These are phyloP conservation scores for Rhadinocentrus ornatus DNA, from an alignment of 2,797 vertebrate species.

Conservation along the genomic window DNA sequence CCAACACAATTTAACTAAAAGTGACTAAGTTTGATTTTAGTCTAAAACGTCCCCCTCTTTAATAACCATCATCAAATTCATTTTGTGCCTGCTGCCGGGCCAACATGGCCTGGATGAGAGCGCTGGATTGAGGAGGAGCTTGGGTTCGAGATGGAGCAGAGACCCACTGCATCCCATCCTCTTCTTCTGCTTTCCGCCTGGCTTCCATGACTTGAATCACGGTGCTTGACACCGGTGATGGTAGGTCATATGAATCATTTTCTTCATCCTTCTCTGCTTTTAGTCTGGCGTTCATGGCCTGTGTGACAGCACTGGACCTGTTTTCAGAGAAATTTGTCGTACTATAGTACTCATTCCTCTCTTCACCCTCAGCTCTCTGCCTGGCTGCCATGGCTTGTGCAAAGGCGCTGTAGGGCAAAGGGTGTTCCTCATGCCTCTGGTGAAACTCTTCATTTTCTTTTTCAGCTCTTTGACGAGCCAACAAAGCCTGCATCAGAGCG, in stretches of 20 bases:
- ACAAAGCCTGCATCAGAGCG: constrained; percentile 55
- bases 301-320: constrained; percentile 23
- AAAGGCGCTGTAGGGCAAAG: constrained; percentile 11
- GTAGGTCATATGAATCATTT: neutral
- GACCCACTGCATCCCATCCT: constrained; percentile 39
- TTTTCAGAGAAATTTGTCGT: constrained; percentile 15
- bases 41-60: constrained; percentile 25
- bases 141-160: constrained; percentile 29
- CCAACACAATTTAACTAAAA: neutral
- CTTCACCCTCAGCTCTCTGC: constrained; percentile 32
- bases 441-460: constrained; percentile 15
- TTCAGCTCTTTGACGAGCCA: constrained; percentile 48
- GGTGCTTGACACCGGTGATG: constrained; percentile 33
- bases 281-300: constrained; percentile 54
- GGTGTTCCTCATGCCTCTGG: neutral
- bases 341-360: constrained; percentile 19
- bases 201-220: constrained; percentile 73
- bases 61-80: constrained; percentile 80
- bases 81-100: constrained; percentile 78
- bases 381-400: constrained; percentile 34
- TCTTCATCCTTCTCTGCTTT: constrained; percentile 27
- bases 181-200: constrained; percentile 62
- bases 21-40: constrained; percentile 3
- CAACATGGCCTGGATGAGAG: constrained; percentile 82
- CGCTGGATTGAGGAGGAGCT: constrained; percentile 60